Evolutionary conservation across 1,140 invertebrate species (phyloP).

Genomic region (Thaumatotibia leucotreta): DNA sequence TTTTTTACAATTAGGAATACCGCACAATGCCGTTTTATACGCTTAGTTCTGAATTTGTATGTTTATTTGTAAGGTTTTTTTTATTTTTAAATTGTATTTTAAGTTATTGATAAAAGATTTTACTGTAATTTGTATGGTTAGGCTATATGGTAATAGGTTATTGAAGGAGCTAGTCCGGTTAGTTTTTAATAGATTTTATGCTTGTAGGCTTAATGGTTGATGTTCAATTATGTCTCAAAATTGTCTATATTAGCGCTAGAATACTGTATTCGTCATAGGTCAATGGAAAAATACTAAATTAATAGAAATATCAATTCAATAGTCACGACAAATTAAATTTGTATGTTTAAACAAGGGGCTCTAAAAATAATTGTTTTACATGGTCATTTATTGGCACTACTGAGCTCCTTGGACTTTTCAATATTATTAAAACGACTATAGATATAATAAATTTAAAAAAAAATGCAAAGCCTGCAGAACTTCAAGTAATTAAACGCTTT

Average conservation of each 20-base stretch:
- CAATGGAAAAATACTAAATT: background rate
- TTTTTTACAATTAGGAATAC: conserved; percentile 14
- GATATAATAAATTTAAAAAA: too few species aligned
- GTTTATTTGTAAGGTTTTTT: conserved; percentile 34
- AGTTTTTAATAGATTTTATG: conserved; percentile 58
- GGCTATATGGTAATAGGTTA: conserved; percentile 44
- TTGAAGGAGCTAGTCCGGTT: conserved; percentile 67
- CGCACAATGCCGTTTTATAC: conserved; percentile 55
- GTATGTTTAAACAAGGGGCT: too few species aligned
- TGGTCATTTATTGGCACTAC: too few species aligned
- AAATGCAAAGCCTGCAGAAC: too few species aligned
- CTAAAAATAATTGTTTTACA: too few species aligned
- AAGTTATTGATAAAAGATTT: conserved; percentile 29
- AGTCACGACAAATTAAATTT: too few species aligned
- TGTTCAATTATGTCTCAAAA: conserved; percentile 37
- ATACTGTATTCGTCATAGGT: background rate
- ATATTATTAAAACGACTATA: too few species aligned
- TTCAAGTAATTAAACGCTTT: too few species aligned
- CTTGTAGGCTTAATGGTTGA: conserved; percentile 39
- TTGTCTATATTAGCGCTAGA: conserved; percentile 31
- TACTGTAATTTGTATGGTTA: conserved; percentile 43
- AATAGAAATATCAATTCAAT: too few species aligned
- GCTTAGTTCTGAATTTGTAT: conserved; percentile 58
- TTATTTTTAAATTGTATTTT: background rate
- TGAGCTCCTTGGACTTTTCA: too few species aligned